Evolutionary conservation across 2,113 vertebrate species (phyloP), one percentile per base, ranked within the genome.

Genomic region (Nettapus auritus): DNA sequence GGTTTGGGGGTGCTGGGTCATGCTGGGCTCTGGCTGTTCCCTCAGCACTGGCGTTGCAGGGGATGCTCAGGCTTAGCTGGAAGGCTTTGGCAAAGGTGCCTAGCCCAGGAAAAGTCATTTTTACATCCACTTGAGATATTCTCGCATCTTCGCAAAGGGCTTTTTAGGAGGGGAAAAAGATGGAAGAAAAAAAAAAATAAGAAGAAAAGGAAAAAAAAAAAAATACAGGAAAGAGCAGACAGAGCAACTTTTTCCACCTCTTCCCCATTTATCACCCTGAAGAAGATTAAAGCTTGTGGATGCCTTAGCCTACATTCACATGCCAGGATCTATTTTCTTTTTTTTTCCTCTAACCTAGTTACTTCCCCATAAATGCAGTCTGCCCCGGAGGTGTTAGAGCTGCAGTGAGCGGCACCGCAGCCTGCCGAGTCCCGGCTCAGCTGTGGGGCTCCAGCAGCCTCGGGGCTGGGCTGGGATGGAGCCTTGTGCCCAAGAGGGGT

Each of bases 391-490:
- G 29, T 19, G 22, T 4, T 11, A 12, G 26, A 33, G 48, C 5
- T 11, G 57, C 2, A 28, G 42, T 0, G 16, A 26, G 42, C 2
- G 8, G 17, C 31, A 10, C 11, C 1, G 11, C 20, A 56, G 68
- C 57, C 46, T 3, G 36, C 21, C 6, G 22, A 6, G 18, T 13
- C 44, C 60, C 62, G 4, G 42, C 68, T 13, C 3, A 23, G 56
- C 63, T 8, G 12, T 1, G 6, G 36, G 31, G 46, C 6, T 56
- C 46, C 57, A 3, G 52, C 29, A 40, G 53, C 20, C 5, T 4
- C 6, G 1, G 15, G 31, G 11, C 28, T 3, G 2, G 48, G 62
- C 33, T 8, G 55, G 33, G 6, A 44, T 6, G 14, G 44, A 38
- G 19, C 44, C 29, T 0, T 53, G 26, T 6, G 60, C 36, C 38